Evolutionary conservation across 1,140 invertebrate species (phyloP), one percentile per base, ranked within the genome.

Genomic region (Armadillidium nasatum): DNA sequence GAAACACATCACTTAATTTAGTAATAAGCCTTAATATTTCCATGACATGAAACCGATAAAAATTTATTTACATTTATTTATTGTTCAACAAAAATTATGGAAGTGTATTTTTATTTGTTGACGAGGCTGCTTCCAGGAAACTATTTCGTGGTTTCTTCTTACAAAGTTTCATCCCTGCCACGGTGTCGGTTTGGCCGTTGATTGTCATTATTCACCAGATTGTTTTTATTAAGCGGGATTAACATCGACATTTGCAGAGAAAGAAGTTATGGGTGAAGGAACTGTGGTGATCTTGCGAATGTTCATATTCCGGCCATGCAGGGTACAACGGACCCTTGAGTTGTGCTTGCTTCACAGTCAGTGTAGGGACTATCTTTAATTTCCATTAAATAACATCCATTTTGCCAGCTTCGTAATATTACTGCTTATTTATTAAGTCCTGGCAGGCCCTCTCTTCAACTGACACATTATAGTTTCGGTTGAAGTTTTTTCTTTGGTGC

Each of bases 321-420:
- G 78, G 78, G 78, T 79, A 76, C 78, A 79, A 79, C 72, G 75
- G 78, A 79, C 78, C 78, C 78, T 79, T 76, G 78, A 79, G 78
- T 79, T 76, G 78, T 75, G 78, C 78, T 79, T 79, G 78, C 78
- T 79, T 79, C 78, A 79, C 78, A 79, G 78, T 79, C 78, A 79
- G 76, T 79, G 78, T 79, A 79, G 78, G 75, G 78, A 75, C 75
- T 76, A 76, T 73, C 76, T 79, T 60, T 60, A 2, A 15, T 60
- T 72, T 76, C 76, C 72, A 76, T 69, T 73, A 69, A 72, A 72
- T 72, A 76, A 54, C 75, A 76, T 76, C 75, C 78, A 76, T 76
- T 76, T 72, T 76, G 75, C 75, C 73, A 75, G 78, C 78, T 79
- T 79, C 75, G 76, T 76, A 72, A 79, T 74, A 75, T 79, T 72